These are phyloP conservation scores for Channa maculata DNA, from an alignment of 2,113 vertebrate species.

Conservation along the genomic window DNA sequence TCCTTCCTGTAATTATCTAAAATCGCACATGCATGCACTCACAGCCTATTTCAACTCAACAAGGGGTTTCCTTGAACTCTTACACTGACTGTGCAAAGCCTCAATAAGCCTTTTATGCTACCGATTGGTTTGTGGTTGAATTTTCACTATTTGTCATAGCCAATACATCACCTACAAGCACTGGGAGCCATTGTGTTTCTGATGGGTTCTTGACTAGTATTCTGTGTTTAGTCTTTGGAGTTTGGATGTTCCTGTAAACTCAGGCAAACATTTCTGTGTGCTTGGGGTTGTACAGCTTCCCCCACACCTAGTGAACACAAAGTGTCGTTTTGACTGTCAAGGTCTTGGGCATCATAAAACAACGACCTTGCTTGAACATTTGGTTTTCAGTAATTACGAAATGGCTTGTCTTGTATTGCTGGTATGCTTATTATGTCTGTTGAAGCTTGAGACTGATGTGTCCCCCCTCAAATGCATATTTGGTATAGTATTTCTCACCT, in stretches of 20 bases:
- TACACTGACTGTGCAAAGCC: not conserved
- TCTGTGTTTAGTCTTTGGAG: not conserved
- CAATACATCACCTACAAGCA: not conserved
- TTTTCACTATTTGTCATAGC: conserved; percentile 28
- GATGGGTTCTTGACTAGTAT: not conserved
- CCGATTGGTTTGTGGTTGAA: conserved; percentile 4
- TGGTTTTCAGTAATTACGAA: not conserved
- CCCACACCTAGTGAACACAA: not conserved
- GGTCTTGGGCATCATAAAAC: not conserved
- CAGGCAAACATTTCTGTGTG: not conserved
- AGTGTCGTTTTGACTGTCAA: conserved; percentile 8
- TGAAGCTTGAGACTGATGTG: not conserved
- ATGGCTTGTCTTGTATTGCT: not conserved
- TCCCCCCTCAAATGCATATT: no score
- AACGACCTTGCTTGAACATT: no score
- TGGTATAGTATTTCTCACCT: not conserved
- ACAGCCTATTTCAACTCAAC: conserved; percentile 24
- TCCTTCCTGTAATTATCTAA: conserved; percentile 69
- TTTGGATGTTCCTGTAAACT: conserved; percentile 26
- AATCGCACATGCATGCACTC: conserved; percentile 2
- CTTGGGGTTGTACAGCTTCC: not conserved
- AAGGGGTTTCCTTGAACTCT: conserved; percentile 33
- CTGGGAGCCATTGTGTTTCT: not conserved
- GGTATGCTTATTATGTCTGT: not conserved
- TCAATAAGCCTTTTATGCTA: conserved; percentile 14